Evolutionary conservation across 2,888 invertebrate genomes (phyloP).

Genomic region (Melanchra persicariae): DNA sequence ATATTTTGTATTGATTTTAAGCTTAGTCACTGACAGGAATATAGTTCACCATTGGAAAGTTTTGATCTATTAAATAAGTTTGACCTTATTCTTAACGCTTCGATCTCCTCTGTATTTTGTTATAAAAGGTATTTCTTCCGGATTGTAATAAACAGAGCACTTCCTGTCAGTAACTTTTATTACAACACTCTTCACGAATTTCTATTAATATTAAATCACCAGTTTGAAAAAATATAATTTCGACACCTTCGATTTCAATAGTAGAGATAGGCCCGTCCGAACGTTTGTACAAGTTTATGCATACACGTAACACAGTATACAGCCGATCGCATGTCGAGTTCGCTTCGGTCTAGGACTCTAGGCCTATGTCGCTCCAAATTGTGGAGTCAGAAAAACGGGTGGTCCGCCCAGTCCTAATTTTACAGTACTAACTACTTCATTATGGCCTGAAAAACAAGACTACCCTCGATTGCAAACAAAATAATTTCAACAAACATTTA

Average conservation of each 20-base stretch:
- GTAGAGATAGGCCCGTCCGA: too few species aligned
- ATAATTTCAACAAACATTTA: not conserved
- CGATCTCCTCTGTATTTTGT: too few species aligned
- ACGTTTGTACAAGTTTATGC: too few species aligned
- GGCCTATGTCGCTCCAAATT: too few species aligned
- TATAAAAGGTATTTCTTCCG: not conserved
- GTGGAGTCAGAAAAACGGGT: not conserved
- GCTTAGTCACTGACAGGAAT: constrained; percentile 32
- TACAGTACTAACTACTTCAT: constrained; percentile 53
- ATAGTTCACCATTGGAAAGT: not conserved
- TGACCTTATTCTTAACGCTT: not conserved
- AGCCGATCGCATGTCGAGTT: too few species aligned
- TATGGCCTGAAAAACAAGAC: constrained; percentile 53
- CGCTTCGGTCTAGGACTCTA: too few species aligned
- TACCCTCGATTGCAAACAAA: constrained; percentile 24
- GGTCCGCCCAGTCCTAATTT: not conserved
- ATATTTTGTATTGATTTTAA: constrained; percentile 37
- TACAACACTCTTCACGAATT: constrained; percentile 17
- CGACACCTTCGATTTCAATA: not conserved
- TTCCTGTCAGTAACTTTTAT: constrained; percentile 20
- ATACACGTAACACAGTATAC: too few species aligned
- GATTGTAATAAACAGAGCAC: not conserved
- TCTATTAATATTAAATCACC: not conserved
- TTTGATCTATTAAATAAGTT: not conserved
- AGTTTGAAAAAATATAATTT: constrained; percentile 22